phyloP scores from a whole-genome alignment of 2,113 vertebrate species.

The Ceyx cyanopectus region DNA sequence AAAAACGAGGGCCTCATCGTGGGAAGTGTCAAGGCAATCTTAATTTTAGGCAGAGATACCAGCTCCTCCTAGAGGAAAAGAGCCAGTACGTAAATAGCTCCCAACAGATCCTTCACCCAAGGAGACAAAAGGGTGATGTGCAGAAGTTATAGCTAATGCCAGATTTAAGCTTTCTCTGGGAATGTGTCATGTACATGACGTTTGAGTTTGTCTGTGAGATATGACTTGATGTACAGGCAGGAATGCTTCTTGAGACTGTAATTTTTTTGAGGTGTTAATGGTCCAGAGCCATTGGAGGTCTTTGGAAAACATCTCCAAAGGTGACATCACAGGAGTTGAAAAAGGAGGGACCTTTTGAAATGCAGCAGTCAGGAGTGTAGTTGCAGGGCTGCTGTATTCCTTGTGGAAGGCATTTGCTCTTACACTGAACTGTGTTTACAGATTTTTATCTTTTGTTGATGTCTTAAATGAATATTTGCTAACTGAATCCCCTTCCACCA shows the following conservation, averaged over 20 bases:
- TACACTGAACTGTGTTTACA: neutral
- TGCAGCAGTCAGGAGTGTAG: rapidly evolving
- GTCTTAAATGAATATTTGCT: neutral
- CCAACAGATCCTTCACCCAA: conserved; percentile 51
- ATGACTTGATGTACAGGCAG: neutral
- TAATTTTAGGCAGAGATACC: conserved; percentile 72
- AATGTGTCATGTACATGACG: neutral
- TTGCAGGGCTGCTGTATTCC: neutral
- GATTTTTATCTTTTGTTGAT: neutral
- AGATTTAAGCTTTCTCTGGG: conserved; percentile 11
- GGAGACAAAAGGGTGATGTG: conserved; percentile 59
- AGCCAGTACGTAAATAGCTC: conserved; percentile 57
- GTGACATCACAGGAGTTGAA: neutral
- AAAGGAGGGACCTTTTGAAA: neutral
- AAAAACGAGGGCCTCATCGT: conserved; percentile 60
- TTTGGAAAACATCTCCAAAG: neutral
- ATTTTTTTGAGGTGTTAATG: neutral
- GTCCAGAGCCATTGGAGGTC: neutral
- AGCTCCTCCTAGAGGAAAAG: conserved; percentile 69
- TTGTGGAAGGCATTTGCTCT: neutral
- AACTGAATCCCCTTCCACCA: neutral
- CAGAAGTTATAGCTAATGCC: conserved; percentile 25
- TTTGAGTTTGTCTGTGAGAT: neutral
- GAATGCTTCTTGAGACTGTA: neutral
- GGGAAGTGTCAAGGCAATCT: conserved; percentile 67